phyloP scores from a whole-genome alignment of 2,797 vertebrate species.

The Eidolon dupreanum region DNA sequence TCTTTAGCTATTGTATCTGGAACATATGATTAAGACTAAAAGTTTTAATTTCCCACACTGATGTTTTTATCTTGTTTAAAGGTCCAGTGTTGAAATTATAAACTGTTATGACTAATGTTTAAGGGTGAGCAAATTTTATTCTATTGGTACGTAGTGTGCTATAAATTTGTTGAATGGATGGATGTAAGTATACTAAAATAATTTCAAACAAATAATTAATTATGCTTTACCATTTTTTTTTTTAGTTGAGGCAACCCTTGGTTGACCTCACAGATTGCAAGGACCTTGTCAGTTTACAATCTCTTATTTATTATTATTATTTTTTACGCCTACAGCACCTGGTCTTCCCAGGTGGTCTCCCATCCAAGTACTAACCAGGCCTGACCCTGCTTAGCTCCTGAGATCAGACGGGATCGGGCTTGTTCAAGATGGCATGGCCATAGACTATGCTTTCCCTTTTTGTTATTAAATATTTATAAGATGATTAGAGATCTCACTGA shows the following conservation, averaged over 20 bases:
- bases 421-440: too few relatives aligned
- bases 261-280: too few relatives aligned
- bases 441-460: not conserved
- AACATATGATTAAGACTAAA: constrained; percentile 5
- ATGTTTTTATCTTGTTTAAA: not conserved
- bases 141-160: not conserved
- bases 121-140: not conserved
- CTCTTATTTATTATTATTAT: too few relatives aligned
- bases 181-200: not conserved
- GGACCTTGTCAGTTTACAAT: too few relatives aligned
- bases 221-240: not conserved
- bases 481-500: not conserved
- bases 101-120: not conserved
- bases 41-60: not conserved
- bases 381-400: too few relatives aligned
- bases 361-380: too few relatives aligned
- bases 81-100: not conserved
- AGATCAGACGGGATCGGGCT: too few relatives aligned
- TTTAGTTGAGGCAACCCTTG: too few relatives aligned
- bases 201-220: not conserved
- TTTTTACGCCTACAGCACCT: too few relatives aligned
- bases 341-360: too few relatives aligned
- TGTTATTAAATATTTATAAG: not conserved
- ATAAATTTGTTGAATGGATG: not conserved
- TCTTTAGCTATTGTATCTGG: not conserved